Conservation (phyloP, 2,888 invertebrate species). For the Ochlodes sylvanus region DNA sequence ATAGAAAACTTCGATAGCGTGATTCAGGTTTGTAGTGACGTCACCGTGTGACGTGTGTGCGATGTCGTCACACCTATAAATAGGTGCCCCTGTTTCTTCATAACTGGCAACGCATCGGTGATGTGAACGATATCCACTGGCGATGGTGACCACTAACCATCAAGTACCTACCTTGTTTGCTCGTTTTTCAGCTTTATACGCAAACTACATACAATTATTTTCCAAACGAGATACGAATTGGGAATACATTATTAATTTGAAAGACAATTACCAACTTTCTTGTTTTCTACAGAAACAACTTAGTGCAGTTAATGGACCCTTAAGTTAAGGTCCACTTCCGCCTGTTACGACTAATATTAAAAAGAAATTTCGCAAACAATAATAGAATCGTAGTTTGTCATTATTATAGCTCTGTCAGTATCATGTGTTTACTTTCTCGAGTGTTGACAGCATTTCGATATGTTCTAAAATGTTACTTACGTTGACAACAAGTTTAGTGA, state of each 20-base stretch:
- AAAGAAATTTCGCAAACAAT: conserved; percentile 1
- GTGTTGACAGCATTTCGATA: neutral
- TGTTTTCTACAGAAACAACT: neutral
- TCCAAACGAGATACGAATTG: neutral
- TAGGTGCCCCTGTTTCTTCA: no score
- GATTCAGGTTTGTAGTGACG: no score
- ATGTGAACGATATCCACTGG: no score
- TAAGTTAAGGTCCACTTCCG: conserved; percentile 7
- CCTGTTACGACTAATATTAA: neutral
- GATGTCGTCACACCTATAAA: no score
- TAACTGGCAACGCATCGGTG: no score
- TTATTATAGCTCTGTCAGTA: neutral
- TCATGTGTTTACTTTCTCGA: neutral
- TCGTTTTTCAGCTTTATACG: no score
- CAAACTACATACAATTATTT: no score
- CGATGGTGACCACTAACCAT: no score
- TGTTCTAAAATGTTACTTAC: neutral
- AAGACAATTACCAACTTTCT: neutral
- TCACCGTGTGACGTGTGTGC: no score
- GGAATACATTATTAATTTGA: neutral
- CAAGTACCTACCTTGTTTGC: no score
- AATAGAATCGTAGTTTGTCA: neutral
- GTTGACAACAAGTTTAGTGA: neutral
- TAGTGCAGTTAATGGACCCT: neutral
- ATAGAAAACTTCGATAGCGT: no score